These are phyloP conservation scores for Anthopleura sola DNA, from an alignment of 64 coral and sea anemone species.

Conservation along the genomic window DNA sequence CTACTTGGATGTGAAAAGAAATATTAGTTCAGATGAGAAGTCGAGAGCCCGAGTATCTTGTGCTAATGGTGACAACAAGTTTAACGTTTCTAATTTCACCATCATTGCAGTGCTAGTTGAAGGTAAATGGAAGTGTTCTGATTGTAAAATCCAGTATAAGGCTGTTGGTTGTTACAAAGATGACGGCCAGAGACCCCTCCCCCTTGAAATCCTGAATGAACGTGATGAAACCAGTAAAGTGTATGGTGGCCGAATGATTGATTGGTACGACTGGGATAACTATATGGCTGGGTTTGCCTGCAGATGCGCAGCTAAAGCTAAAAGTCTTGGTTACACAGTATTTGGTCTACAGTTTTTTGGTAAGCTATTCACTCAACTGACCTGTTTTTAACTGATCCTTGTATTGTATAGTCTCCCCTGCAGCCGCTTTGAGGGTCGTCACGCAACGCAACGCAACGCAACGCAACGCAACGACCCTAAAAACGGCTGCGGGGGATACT, in stretches of 20 bases:
- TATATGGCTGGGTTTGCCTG: slow-evolving; percentile 72
- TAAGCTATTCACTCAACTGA: slow-evolving; percentile 20
- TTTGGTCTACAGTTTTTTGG: slow-evolving; percentile 73
- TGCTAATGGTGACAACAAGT: no score
- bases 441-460: no score
- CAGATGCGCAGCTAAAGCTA: slow-evolving; percentile 52
- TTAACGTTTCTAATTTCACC: no score
- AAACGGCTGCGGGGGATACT: no score
- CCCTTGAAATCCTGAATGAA: slow-evolving; percentile 60
- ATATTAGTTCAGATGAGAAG: no score
- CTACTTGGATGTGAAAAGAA: no score
- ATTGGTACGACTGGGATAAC: slow-evolving; percentile 72
- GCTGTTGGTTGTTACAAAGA: slow-evolving; percentile 62
- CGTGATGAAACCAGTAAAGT: slow-evolving; percentile 54
- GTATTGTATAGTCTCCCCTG: no score
- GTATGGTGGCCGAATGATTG: slow-evolving; percentile 27
- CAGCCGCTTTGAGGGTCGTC: no score
- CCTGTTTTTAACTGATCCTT: no score
- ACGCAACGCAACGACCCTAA: no score
- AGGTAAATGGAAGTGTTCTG: slow-evolving; percentile 35
- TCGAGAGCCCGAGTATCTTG: no score
- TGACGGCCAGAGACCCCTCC: slow-evolving; percentile 22
- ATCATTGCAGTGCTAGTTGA: slow-evolving; percentile 7
- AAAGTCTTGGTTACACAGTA: slow-evolving; percentile 42
- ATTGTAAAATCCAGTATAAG: slow-evolving; percentile 48